Conservation (phyloP, 2,797 vertebrate genomes). For the Aphelocoma californica region DNA sequence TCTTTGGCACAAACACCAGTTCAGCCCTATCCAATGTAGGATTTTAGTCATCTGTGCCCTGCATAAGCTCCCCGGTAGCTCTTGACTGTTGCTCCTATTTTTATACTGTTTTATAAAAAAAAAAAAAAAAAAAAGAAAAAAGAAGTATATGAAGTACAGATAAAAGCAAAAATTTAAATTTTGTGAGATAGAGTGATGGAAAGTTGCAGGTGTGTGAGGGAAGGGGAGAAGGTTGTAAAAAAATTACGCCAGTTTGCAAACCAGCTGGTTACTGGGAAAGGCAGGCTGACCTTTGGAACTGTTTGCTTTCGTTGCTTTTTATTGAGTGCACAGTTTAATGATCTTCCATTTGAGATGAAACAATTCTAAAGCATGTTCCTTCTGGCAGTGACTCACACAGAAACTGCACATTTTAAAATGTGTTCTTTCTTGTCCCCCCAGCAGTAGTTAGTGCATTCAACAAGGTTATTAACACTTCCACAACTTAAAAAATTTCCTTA, state of each 20-base stretch:
- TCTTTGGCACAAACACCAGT: neutral
- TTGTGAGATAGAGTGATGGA: slow-evolving; percentile 49
- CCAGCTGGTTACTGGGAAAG: slow-evolving; percentile 87
- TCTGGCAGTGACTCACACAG: neutral
- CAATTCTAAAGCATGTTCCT: neutral
- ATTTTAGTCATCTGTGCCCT: neutral
- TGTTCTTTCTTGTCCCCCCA: neutral
- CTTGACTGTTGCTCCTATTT: slow-evolving; percentile 66
- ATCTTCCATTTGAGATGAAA: slow-evolving; percentile 34
- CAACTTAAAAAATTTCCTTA: neutral
- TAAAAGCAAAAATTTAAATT: slow-evolving; percentile 63
- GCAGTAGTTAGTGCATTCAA: neutral
- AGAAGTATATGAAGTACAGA: slow-evolving; percentile 51
- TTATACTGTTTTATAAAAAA: slow-evolving; percentile 75
- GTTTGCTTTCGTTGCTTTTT: neutral
- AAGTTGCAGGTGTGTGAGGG: slow-evolving; percentile 9
- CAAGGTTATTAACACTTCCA: neutral
- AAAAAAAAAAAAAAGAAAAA: neutral
- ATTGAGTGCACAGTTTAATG: slow-evolving; percentile 20
- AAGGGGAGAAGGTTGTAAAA: slow-evolving; percentile 10
- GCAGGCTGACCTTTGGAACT: slow-evolving; percentile 54
- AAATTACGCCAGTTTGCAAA: slow-evolving; percentile 69
- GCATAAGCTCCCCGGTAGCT: neutral
- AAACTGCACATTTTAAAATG: neutral
- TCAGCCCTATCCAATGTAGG: neutral